Base-by-base conservation (phyloP, 2,113 vertebrate species). In the Xyliphius kryptos region DNA sequence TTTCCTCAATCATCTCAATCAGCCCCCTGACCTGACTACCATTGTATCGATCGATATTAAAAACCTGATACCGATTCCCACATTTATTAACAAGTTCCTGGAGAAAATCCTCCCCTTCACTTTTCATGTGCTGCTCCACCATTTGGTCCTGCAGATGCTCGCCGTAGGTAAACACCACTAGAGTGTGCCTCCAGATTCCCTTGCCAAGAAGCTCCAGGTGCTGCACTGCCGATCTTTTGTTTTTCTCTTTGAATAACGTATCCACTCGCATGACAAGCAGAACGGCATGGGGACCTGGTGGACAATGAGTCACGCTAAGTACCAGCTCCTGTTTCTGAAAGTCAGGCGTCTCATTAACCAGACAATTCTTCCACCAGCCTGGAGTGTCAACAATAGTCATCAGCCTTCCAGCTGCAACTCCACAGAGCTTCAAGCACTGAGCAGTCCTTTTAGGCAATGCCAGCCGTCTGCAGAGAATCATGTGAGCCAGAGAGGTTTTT, bases 321-420 rank as follows among this genome's bases (percentile, higher is more conserved):
- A 40, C 32, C 43, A 74, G 54, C 36, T 74, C 73, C 50, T 71
- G 61, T 50, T 71, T 71, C 16, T 52, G 65, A 53, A 71, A 56
- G 37, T 50, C 62, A 20, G 69, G 46, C 20, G 64, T 71, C 38
- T 74, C 69, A 15, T 61, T 49, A 6, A 54, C 36, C 8, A 49
- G 56, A 48, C 32, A 58, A 53, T 74, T 71, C 48, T 74, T 74
- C 69, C 73, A 74, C 69, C 73, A 74, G 48, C 73, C 69, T 11
- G 73, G 73, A 3, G 61, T 71, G 44, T 74, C 73, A 37, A 71
- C 56, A 32, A 74, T 16, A 44, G 66, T 68, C 52, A 74, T 61
- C 22, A 53, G 60, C 50, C 73, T 32, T 53, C 69, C 69, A 13
- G 69, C 73, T 44, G 58, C 62, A 5, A 68, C 69, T 43, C 69